Conservation (phyloP, 1,140 invertebrate species). For the Drosophila sproati region DNA sequence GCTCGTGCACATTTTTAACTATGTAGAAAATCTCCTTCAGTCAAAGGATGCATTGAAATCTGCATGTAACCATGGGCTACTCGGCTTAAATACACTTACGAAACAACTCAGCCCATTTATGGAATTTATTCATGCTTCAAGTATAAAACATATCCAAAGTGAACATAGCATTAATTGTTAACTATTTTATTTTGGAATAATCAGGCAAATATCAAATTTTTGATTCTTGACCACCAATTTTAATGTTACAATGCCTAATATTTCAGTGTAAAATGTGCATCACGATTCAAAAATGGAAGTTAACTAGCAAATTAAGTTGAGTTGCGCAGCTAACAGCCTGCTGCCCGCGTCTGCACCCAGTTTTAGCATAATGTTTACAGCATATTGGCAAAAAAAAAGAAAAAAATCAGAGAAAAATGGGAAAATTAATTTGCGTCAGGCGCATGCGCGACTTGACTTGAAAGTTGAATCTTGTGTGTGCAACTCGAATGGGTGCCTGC, state of each 20-base stretch:
- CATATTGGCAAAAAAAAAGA: constrained; percentile 41
- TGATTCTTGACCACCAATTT: too few relatives aligned
- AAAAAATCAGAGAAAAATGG: constrained; percentile 46
- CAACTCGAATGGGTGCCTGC: constrained; percentile 40
- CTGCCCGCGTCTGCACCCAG: constrained; percentile 21
- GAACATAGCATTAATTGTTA: too few relatives aligned
- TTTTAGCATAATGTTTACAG: constrained; percentile 65
- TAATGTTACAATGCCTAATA: too few relatives aligned
- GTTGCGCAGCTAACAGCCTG: constrained; percentile 8
- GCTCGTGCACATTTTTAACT: constrained; percentile 28
- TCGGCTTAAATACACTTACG: constrained; percentile 18
- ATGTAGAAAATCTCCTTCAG: constrained; percentile 45
- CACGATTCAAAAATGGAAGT: constrained; percentile 46
- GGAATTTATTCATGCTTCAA: too few relatives aligned
- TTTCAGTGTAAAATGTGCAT: neutral
- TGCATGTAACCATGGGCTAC: constrained; percentile 10
- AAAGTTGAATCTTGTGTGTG: constrained; percentile 47
- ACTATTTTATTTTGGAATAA: too few relatives aligned
- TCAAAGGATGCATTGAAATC: constrained; percentile 14
- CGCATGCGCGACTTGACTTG: constrained; percentile 73
- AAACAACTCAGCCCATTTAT: too few relatives aligned
- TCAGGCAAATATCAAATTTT: too few relatives aligned
- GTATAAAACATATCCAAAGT: too few relatives aligned
- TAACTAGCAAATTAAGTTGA: constrained; percentile 63
- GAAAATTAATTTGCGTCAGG: constrained; percentile 75